Conservation (phyloP, 2,888 invertebrate species). For the Pterobdella sp. region DNA sequence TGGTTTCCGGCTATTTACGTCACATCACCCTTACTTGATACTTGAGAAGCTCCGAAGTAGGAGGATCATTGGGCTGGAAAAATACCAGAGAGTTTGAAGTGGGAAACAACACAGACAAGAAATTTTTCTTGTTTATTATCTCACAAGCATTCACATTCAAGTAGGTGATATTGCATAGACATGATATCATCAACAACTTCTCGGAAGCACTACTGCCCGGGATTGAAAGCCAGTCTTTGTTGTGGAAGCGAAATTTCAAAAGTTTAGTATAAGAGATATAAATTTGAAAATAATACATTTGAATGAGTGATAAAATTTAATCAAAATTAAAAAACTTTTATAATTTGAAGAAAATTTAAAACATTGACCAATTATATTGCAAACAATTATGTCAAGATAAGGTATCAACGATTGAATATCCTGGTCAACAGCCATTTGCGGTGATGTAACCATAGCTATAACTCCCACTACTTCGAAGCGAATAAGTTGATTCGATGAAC, state of each 20-base stretch:
- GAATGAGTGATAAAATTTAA: too few relatives aligned
- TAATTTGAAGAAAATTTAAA: too few relatives aligned
- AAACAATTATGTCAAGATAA: not conserved
- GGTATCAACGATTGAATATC: constrained; percentile 1
- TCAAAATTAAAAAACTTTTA: too few relatives aligned
- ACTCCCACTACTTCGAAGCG: constrained; percentile 3
- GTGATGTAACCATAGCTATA: not conserved
- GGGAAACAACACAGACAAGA: not conserved
- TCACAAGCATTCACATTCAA: not conserved
- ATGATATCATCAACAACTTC: not conserved
- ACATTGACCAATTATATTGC: constrained; percentile 3
- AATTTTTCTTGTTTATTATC: not conserved
- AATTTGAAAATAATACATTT: too few relatives aligned
- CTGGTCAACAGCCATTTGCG: not conserved
- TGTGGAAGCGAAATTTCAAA: too few relatives aligned
- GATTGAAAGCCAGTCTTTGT: not conserved
- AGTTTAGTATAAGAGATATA: too few relatives aligned
- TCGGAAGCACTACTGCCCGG: not conserved
- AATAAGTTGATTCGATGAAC: not conserved
- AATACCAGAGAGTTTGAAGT: not conserved
- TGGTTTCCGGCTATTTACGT: too few relatives aligned
- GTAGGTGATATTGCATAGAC: constrained; percentile 4
- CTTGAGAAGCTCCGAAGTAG: not conserved
- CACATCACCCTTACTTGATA: not conserved
- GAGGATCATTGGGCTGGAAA: not conserved